These are phyloP conservation scores for Platyrinchus mystaceus DNA, from an alignment of 2,797 vertebrate genomes.

Conservation along the genomic window DNA sequence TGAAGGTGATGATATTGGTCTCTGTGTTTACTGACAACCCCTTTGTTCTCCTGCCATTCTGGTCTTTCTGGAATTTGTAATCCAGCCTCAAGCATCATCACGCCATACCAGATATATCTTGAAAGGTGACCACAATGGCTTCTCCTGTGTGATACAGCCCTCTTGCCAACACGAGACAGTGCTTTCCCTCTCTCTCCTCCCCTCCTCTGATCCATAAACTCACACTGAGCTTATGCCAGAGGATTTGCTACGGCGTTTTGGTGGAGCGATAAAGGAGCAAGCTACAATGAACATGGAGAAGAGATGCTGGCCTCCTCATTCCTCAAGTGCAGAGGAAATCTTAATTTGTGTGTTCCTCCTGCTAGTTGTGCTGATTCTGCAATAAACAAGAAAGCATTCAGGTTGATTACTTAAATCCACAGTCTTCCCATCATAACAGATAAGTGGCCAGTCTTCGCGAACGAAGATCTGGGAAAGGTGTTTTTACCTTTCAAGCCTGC, in stretches of 20 bases:
- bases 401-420: background rate
- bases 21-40: background rate
- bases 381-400: background rate
- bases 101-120: background rate
- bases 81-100: background rate
- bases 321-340: background rate
- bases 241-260: background rate
- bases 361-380: background rate
- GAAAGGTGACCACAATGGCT: background rate
- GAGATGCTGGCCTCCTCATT: background rate
- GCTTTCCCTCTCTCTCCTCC: background rate
- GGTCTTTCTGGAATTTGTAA: background rate
- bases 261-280: background rate
- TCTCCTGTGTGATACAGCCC: background rate
- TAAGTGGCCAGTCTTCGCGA: too few species aligned
- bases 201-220: background rate
- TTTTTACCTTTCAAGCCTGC: too few species aligned
- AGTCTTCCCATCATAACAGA: background rate
- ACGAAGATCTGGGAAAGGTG: too few species aligned
- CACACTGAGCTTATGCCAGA: background rate
- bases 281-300: background rate
- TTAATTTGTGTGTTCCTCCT: background rate
- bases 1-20: background rate
- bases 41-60: background rate
- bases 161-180: background rate